phyloP scores from a whole-genome alignment of 2,113 vertebrate species.

The Artemisiospiza belli region DNA sequence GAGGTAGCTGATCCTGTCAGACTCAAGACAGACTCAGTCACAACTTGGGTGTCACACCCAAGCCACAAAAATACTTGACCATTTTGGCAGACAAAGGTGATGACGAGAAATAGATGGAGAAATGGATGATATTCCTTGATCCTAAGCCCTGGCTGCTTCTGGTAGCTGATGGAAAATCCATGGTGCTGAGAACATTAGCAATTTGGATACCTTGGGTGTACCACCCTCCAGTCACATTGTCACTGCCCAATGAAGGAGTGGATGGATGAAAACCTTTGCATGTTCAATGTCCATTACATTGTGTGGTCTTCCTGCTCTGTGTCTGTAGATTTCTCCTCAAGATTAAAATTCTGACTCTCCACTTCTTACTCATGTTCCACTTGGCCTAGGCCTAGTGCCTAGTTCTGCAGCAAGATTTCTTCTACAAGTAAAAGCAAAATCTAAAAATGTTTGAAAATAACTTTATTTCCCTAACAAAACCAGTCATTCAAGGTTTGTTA shows the following conservation, averaged over 20 bases:
- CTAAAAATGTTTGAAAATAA: not conserved
- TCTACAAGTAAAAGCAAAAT: not conserved
- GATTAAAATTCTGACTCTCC: not conserved
- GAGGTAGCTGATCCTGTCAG: not conserved
- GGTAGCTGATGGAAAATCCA: not conserved
- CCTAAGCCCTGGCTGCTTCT: not conserved
- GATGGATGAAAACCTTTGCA: not conserved
- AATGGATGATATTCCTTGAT: not conserved
- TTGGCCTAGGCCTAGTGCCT: not conserved
- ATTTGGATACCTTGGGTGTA: not conserved
- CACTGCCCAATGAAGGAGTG: not conserved
- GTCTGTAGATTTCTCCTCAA: not conserved
- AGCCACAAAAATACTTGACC: not conserved
- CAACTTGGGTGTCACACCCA: not conserved
- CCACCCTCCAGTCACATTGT: accelerated
- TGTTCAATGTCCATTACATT: not conserved
- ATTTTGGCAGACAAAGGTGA: not conserved
- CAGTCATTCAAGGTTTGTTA: not conserved
- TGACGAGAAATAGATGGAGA: not conserved
- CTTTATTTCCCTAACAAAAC: not conserved
- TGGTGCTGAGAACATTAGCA: not conserved
- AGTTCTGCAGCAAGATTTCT: not conserved
- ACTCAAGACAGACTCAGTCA: not conserved
- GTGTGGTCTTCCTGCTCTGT: not conserved
- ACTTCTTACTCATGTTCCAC: not conserved